Percentiles rank a stretch among this genome's conserved stretches.
Conservation (phyloP, 2,888 invertebrate species). For the Ethmia dodecea region DNA sequence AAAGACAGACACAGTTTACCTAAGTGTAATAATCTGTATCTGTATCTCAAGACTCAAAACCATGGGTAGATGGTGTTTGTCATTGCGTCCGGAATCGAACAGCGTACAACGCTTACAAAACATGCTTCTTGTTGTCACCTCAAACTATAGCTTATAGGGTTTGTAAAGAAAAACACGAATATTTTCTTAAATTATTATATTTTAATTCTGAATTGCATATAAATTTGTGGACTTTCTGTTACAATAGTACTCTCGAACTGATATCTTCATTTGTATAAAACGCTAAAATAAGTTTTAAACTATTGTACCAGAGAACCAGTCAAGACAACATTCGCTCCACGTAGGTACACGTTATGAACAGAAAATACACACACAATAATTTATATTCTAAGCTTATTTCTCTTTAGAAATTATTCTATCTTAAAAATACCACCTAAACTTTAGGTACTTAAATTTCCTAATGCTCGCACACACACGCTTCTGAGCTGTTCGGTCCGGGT, state of each 20-base stretch:
- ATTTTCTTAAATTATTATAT: conserved; percentile 70
- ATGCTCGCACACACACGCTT: conserved; percentile 55
- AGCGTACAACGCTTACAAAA: too few species aligned
- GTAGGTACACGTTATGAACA: conserved; percentile 56
- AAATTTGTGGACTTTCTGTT: conserved; percentile 77
- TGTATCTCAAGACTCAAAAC: too few species aligned
- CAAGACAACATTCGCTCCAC: conserved; percentile 48
- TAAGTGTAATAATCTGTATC: too few species aligned
- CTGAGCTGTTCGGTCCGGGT: conserved; percentile 22
- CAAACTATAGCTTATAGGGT: not conserved
- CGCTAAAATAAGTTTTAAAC: conserved; percentile 66
- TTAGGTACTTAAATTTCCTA: conserved; percentile 64
- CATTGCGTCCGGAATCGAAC: too few species aligned
- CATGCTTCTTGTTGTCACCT: too few species aligned
- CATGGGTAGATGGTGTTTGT: too few species aligned
- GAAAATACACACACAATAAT: conserved; percentile 75
- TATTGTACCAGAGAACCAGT: conserved; percentile 62
- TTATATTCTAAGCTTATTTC: conserved; percentile 66
- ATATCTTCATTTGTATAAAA: conserved; percentile 74
- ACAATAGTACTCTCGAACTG: conserved; percentile 72
- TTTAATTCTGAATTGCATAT: conserved; percentile 74
- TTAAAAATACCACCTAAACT: conserved; percentile 61
- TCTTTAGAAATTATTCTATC: conserved; percentile 63
- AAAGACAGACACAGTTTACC: too few species aligned
- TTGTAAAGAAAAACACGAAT: conserved; percentile 36